These are phyloP conservation scores for Embidobia sp. DNA, from an alignment of 2,888 invertebrate species.

Conservation along the genomic window DNA sequence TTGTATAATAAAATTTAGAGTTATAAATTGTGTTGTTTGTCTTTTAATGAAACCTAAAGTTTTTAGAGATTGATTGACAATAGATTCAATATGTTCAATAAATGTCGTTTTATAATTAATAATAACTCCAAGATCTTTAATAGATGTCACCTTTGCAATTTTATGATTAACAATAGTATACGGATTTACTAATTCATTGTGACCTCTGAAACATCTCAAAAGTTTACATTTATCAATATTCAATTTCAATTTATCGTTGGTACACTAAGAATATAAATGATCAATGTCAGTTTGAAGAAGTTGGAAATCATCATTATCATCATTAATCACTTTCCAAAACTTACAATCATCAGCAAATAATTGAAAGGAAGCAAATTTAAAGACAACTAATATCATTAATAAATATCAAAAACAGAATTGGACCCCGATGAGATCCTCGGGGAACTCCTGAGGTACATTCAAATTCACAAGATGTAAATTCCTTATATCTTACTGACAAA, in stretches of 20 bases:
- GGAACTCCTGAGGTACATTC: too few species aligned
- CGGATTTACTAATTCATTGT: too few species aligned
- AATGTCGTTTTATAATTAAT: neutral
- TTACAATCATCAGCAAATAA: slow-evolving; percentile 16
- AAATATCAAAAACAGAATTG: neutral
- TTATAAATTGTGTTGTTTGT: neutral
- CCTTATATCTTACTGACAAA: too few species aligned
- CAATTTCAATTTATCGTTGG: neutral
- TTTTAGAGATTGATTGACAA: neutral
- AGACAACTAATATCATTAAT: too few species aligned
- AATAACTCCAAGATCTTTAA: neutral
- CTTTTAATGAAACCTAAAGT: slow-evolving; percentile 3
- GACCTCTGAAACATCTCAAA: neutral
- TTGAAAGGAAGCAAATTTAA: neutral
- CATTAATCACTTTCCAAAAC: neutral
- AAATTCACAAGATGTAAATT: too few species aligned
- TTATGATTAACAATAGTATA: neutral
- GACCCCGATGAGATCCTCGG: neutral
- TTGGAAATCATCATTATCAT: neutral
- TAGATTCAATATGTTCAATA: neutral
- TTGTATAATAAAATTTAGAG: neutral
- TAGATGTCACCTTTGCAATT: neutral
- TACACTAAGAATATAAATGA: slow-evolving; percentile 49
- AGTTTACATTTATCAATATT: slow-evolving; percentile 3
- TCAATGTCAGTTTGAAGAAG: neutral